phyloP scores from a whole-genome alignment of 2,113 vertebrate species.

The Petrocephalus zakoni region DNA sequence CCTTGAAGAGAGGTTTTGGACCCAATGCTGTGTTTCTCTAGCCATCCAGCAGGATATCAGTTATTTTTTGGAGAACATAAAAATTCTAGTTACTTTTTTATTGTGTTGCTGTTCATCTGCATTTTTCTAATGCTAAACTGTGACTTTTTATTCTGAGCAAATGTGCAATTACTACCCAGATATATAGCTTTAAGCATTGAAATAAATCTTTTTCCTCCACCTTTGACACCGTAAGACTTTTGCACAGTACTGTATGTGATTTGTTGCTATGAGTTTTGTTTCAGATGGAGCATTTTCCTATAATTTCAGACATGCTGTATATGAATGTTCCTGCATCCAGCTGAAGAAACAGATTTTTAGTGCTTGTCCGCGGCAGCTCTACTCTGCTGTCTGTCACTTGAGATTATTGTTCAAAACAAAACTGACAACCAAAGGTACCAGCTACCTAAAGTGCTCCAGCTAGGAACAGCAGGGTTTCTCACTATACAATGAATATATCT shows the following conservation, averaged over 20 bases:
- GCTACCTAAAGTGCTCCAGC: not conserved
- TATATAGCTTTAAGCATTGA: not conserved
- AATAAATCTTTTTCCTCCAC: no score
- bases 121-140: not conserved
- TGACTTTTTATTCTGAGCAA: not conserved
- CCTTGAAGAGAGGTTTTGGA: not conserved
- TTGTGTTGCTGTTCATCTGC: not conserved
- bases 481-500: not conserved
- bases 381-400: not conserved
- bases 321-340: not conserved
- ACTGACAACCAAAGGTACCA: not conserved
- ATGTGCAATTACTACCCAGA: not conserved
- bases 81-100: not conserved
- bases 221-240: not conserved
- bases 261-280: not conserved
- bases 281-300: not conserved
- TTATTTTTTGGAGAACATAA: not conserved
- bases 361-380: not conserved
- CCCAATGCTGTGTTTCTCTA: not conserved
- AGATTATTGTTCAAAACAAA: constrained; percentile 9
- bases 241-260: not conserved
- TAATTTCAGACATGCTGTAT: not conserved
- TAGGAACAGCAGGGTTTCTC: not conserved
- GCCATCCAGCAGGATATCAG: not conserved
- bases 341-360: not conserved